Conservation (phyloP, 2,113 vertebrate genomes). For the Phrynosoma blainvillii region DNA sequence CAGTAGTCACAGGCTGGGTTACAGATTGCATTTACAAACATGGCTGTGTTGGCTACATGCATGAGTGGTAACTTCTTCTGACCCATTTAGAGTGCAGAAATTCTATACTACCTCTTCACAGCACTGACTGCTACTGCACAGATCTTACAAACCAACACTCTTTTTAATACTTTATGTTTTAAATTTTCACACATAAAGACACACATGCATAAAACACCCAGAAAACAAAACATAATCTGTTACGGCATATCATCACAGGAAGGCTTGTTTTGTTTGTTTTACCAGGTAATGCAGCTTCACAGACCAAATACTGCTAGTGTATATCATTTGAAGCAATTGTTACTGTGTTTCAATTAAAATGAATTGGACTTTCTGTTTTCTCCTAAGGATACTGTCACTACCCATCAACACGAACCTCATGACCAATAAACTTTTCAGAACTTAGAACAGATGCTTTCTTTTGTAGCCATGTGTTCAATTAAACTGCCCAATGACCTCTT, state of each 20-base stretch:
- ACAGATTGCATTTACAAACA: constrained; percentile 29
- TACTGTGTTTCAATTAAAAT: background rate
- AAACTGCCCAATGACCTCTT: background rate
- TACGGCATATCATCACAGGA: background rate
- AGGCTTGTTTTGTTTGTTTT: background rate
- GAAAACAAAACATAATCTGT: background rate
- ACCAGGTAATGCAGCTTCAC: background rate
- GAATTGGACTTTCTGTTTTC: constrained; percentile 12
- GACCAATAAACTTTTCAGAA: constrained; percentile 11
- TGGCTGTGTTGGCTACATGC: constrained; percentile 8
- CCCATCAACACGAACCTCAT: constrained; percentile 29
- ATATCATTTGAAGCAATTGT: constrained; percentile 5
- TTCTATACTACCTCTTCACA: background rate
- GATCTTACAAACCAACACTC: background rate
- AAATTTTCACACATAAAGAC: background rate
- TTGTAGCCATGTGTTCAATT: background rate
- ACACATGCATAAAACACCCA: too few species aligned
- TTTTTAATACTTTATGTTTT: background rate
- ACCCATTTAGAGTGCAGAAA: constrained; percentile 9
- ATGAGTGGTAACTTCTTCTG: constrained; percentile 8
- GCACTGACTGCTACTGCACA: background rate
- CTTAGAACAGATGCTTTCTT: too few species aligned
- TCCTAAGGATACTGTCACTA: constrained; percentile 13
- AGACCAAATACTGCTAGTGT: background rate
- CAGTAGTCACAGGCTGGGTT: constrained; percentile 29